Evolutionary conservation across 2,797 vertebrate genomes (phyloP), one percentile per base, ranked within the genome.

Genomic region (Coregonus ussuriensis): DNA sequence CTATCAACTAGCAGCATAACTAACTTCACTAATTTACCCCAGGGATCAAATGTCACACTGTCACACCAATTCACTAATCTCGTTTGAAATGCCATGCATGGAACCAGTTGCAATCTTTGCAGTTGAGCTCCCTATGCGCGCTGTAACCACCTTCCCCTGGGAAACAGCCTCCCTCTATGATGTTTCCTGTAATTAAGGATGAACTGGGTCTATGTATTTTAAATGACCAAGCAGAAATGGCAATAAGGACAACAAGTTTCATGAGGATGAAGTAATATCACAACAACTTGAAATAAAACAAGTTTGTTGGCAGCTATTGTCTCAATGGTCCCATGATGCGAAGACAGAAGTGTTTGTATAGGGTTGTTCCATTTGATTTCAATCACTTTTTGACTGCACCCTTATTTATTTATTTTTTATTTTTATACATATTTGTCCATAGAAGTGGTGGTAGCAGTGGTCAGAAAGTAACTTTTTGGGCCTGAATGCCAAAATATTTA

Each of bases 1-100:
- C 81, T 33, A 87, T 75, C 74, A 77, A 78, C 84, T 82, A 87
- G 56, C 73, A 29, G 78, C 79, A 76, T 75, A 79, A 88, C 86
- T 86, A 82, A 78, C 76, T 75, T 85, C 84, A 84, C 84, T 73
- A 62, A 79, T 79, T 84, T 75, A 65, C 86, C 89, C 84, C 29
- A 51, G 80, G 88, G 89, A 90, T 91, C 86, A 93, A 89, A 91
- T 90, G 88, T 89, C 87, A 89, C 81, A 71, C 82, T 89, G 89
- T 89, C 89, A 89, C 77, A 86, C 83, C 82, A 74, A 88, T 91
- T 89, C 87, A 73, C 82, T 86, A 85, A 90, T 89, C 84, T 83
- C 67, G 75, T 63, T 82, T 79, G 86, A 82, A 78, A 88, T 81
- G 85, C 83, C 85, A 79, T 21, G 35, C 85, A 88, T 85, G 84